Evolutionary conservation across 2,113 vertebrate species (phyloP).

Genomic region (Euleptes europaea): DNA sequence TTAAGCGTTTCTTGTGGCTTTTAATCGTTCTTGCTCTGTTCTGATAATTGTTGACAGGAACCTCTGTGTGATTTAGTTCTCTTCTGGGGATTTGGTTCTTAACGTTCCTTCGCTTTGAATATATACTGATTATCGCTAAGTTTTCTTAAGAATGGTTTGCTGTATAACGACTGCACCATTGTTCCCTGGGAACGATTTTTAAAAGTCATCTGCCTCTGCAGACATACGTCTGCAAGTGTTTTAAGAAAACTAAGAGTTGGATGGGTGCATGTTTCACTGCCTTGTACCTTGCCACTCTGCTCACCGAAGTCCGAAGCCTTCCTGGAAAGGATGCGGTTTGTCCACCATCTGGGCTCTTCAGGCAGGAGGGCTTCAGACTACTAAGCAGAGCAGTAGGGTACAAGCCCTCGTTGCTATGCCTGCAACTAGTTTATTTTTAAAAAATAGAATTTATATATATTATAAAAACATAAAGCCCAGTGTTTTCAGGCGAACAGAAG

Average conservation of each 20-base stretch:
- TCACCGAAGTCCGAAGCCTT: too few species aligned
- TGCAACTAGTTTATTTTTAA: too few species aligned
- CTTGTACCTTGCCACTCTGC: too few species aligned
- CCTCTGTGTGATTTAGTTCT: neutral
- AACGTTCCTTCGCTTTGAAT: slow-evolving; percentile 18
- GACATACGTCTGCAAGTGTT: neutral
- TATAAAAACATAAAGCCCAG: too few species aligned
- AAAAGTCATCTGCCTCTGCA: neutral
- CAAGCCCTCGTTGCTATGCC: too few species aligned
- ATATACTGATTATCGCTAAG: neutral
- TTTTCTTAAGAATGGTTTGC: neutral
- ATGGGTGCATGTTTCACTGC: neutral
- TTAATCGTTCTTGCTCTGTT: too few species aligned
- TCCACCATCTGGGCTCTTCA: too few species aligned
- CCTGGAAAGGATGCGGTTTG: too few species aligned
- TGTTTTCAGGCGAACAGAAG: too few species aligned
- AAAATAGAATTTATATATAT: too few species aligned
- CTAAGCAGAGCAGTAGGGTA: too few species aligned
- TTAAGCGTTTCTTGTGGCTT: neutral
- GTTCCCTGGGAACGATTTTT: neutral
- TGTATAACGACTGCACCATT: neutral
- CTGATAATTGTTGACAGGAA: neutral
- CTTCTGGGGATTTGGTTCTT: neutral
- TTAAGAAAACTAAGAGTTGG: neutral
- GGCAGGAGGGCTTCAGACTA: too few species aligned